Base-by-base conservation (phyloP, 2,888 invertebrate genomes). In the Opisthograptis luteolata region DNA sequence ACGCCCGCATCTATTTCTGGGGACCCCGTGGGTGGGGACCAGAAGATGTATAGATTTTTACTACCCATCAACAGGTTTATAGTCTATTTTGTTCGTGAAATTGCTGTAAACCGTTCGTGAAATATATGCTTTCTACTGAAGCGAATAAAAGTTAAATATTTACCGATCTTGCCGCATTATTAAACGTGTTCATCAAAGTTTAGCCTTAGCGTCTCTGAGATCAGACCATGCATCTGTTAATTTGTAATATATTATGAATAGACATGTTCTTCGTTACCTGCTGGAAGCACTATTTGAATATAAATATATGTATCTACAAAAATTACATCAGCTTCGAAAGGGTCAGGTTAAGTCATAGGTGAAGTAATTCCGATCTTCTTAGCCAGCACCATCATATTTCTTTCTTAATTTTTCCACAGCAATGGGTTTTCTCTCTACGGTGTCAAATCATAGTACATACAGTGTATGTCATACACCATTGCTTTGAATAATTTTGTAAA, bases 1-100 rank as follows among this genome's bases (percentile, higher is more conserved):
- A 81, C 80, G 81, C 58, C 63, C 56, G 64, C 52, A 49, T 76
- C 79, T 87, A 86, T 86, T 86, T 76, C 68, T 68, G 76, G 73
- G 67, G 68, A 62, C 64, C 66, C 62, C 73, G 84, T 85, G 82
- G 82, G 83, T 81, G 81, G 81, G 68, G 70, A 70, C 73, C 73
- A 71, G 73, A 75, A 66, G 71, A 63, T 73, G 71, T 72, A 68
- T 44, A 45, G 40, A 60, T 63, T 62, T 80, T 80, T 74, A 78
- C 75, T 66, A 62, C 73, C 69, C 70, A 76, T 79, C 74, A 79
- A 79, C 73, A 70, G 60, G 41, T 79, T 76, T 75, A 80, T 76
- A 66, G 70, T 64, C 59, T 66, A 60, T 73, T 75, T 65, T 57
- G 57, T 55, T 64, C 50, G 55, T 55, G 39, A 65, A 54, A 63